Base-by-base conservation (phyloP, 2,797 vertebrate species). In the Erethizon dorsatum region DNA sequence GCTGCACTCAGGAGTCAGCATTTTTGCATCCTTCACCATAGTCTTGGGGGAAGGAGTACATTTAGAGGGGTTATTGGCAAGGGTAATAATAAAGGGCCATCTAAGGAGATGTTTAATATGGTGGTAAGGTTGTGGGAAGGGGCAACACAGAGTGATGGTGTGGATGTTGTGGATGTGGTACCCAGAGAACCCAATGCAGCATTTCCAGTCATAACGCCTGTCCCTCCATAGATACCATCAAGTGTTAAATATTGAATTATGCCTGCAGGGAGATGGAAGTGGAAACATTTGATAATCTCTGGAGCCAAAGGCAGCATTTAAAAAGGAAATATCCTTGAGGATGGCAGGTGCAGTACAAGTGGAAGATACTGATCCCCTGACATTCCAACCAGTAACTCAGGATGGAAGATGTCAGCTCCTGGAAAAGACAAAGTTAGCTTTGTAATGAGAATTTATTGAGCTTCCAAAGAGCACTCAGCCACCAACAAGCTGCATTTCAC, bases 321-420 rank as follows among this genome's bases (percentile, higher is more conserved):
- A 14, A 37, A 87, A 96, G 3, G 11, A 79, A 63, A 15, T 5
- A 56, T 52, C 15, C 47, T 47, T 61, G 41, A n/a, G 37, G 24
- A 18, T 80, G 50, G 22, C 41, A 69, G 56, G 18, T 26, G 7
- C 7, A 90, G 52, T 45, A 2, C 54, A 37, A 57, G 24, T 20
- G 6, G 37, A 61, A 82, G 50, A 73, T 73, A 93, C 4, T 65
- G 69, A 88, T 77, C 17, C 67, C 63, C 67, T 93, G 89, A 86
- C 22, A 57, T 88, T 83, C 33, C 52, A 96, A 88, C 85, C 37
- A 65, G 4, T 90, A 75, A 83, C 71, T 75, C 61, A 41, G 77
- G 67, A 45, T 50, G 18, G 14, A 71, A 69, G 69, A 54, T 61
- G 33, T 79, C 50, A 69, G 3, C 37, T 88, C 8, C 82, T 45